Conservation (phyloP, 2,888 invertebrate species). For the Tiliacea citrago region DNA sequence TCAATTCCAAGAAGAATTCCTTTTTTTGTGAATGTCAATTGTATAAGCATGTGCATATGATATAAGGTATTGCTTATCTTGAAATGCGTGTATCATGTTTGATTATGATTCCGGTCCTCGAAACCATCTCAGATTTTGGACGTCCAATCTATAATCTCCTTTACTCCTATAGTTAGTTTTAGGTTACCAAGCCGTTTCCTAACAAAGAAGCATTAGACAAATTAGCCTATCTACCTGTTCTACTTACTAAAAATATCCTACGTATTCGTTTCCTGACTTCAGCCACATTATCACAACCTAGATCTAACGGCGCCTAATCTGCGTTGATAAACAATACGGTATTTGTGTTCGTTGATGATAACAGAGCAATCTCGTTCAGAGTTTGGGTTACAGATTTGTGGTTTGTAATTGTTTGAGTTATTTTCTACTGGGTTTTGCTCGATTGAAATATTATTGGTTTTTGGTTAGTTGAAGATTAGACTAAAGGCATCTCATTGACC, state of each 20-base stretch:
- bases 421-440: slow-evolving; percentile 4
- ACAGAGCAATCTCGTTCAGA: slow-evolving; percentile 57
- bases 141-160: too few species aligned
- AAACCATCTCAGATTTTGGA: slow-evolving; percentile 3
- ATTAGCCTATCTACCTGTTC: slow-evolving; percentile 22
- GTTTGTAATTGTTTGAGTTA: slow-evolving; percentile 39
- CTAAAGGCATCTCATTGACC: not conserved
- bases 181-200: not conserved
- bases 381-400: slow-evolving; percentile 50
- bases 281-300: slow-evolving; percentile 65
- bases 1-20: not conserved
- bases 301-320: slow-evolving; percentile 64
- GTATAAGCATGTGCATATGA: not conserved
- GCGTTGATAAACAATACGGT: slow-evolving; percentile 63
- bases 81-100: not conserved
- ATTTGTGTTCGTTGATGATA: slow-evolving; percentile 64
- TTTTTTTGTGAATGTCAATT: too few species aligned
- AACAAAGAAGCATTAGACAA: not conserved
- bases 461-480: not conserved
- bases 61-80: not conserved
- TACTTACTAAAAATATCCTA: slow-evolving; percentile 12
- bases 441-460: slow-evolving; percentile 10
- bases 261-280: slow-evolving; percentile 33
- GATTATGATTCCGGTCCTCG: not conserved
- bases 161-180: not conserved